A percentile compares a stretch with the other conserved stretches of the same genome.
Conservation (phyloP, 2,888 invertebrate species). For the Tigriopus californicus region DNA sequence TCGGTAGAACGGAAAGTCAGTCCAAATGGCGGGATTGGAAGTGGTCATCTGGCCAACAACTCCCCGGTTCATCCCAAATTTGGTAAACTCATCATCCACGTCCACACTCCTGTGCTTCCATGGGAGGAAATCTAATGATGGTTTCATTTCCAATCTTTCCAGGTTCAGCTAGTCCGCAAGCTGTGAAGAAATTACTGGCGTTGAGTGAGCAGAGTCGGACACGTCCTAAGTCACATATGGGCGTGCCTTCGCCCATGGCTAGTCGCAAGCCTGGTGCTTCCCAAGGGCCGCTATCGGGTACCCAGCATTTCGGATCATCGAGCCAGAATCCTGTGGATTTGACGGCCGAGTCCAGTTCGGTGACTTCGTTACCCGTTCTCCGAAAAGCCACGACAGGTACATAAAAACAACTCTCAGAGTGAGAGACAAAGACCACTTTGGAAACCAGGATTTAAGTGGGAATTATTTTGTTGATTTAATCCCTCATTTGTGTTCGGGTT, state of each 20-base stretch:
- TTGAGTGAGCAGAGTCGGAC: constrained; percentile 50
- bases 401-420: neutral
- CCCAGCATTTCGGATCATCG: constrained; percentile 19
- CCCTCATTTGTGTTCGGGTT: too few relatives aligned
- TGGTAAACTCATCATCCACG: constrained; percentile 24
- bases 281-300: constrained; percentile 30
- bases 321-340: constrained; percentile 61
- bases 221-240: constrained; percentile 65
- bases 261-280: constrained; percentile 31
- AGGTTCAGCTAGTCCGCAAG: constrained; percentile 88
- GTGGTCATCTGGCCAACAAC: neutral
- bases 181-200: constrained; percentile 82
- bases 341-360: constrained; percentile 84
- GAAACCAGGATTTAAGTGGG: constrained; percentile 18
- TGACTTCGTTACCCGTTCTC: constrained; percentile 70
- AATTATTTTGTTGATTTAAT: too few relatives aligned
- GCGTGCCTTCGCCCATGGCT: constrained; percentile 27
- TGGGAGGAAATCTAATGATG: neutral
- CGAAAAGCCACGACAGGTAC: constrained; percentile 42
- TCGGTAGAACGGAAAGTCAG: too few relatives aligned
- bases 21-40: neutral
- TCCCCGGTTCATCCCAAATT: constrained; percentile 26
- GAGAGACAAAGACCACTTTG: neutral
- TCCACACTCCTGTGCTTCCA: too few relatives aligned
- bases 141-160: constrained; percentile 18